These are phyloP conservation scores for Sycophila texana DNA, from an alignment of 2,888 invertebrate genomes.

Conservation along the genomic window DNA sequence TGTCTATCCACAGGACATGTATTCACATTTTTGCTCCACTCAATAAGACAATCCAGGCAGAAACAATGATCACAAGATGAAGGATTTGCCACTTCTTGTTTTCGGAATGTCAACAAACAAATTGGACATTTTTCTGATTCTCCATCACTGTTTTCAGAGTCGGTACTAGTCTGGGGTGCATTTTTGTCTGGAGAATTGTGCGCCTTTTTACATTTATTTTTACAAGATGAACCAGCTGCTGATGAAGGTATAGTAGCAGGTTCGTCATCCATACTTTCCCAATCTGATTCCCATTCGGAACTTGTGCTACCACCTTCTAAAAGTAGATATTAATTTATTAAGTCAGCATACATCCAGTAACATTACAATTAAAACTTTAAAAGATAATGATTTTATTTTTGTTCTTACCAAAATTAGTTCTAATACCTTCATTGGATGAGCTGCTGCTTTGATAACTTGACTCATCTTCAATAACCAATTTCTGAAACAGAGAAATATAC, in stretches of 20 bases:
- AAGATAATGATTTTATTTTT: not conserved
- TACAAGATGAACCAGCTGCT: not conserved
- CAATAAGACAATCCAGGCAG: conserved; percentile 91
- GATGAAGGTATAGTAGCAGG: conserved; percentile 56
- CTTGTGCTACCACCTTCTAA: conserved; percentile 61
- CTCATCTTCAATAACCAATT: conserved; percentile 63
- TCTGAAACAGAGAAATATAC: conserved; percentile 59
- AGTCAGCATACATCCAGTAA: not conserved
- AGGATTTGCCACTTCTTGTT: conserved; percentile 90
- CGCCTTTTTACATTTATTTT: conserved; percentile 47
- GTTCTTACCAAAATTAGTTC: conserved; percentile 58
- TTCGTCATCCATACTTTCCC: conserved; percentile 67
- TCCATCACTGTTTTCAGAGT: conserved; percentile 80
- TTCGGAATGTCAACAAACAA: conserved; percentile 86
- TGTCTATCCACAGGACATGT: conserved; percentile 95
- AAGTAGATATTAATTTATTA: conserved; percentile 8
- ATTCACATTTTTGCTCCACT: conserved; percentile 97
- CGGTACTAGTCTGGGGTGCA: conserved; percentile 59
- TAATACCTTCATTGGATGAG: conserved; percentile 58
- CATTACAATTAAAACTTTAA: not conserved
- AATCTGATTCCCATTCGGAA: conserved; percentile 72
- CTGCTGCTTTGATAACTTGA: conserved; percentile 60
- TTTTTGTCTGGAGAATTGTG: conserved; percentile 26
- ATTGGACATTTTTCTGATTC: conserved; percentile 93
- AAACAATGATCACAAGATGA: conserved; percentile 92